These are phyloP conservation scores for Macroramphosus scolopax DNA, from an alignment of 2,797 vertebrate genomes.

Conservation along the genomic window DNA sequence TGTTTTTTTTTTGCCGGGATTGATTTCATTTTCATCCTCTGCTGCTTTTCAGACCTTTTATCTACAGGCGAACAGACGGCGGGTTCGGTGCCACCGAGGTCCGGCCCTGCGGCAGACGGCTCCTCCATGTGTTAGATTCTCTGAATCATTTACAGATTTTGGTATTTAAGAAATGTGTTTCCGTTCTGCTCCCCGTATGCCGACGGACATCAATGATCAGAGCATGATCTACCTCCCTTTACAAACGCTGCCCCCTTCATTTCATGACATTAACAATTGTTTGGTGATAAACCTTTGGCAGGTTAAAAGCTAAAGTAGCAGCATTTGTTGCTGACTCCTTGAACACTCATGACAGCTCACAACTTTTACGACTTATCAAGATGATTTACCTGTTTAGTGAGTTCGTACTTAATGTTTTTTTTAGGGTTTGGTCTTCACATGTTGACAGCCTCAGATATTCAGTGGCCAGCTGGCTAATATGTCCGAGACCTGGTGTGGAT, in stretches of 20 bases:
- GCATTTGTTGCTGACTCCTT: no score
- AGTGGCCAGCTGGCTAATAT: constrained; percentile 54
- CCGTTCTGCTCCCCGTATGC: constrained; percentile 56
- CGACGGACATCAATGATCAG: constrained; percentile 23
- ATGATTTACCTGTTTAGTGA: constrained; percentile 6
- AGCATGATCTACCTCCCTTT: no score
- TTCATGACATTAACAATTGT: no score
- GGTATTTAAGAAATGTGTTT: constrained; percentile 53
- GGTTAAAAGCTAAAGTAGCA: no score
- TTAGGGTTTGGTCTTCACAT: constrained; percentile 18
- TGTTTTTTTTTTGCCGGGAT: constrained; percentile 35
- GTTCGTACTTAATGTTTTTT: constrained; percentile 5
- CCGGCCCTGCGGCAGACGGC: constrained; percentile 60
- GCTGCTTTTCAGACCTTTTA: constrained; percentile 45
- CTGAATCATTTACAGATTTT: constrained; percentile 65
- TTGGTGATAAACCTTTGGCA: no score
- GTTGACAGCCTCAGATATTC: constrained; percentile 33
- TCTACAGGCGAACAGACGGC: constrained; percentile 61
- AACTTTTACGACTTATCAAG: neutral
- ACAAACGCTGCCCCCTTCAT: no score
- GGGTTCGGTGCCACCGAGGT: constrained; percentile 62
- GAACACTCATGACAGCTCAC: no score
- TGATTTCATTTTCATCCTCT: constrained; percentile 55
- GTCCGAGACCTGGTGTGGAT: constrained; percentile 52
- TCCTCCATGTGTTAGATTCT: constrained; percentile 65